Conservation (phyloP, 2,113 vertebrate species). For the Picathartes gymnocephalus region DNA sequence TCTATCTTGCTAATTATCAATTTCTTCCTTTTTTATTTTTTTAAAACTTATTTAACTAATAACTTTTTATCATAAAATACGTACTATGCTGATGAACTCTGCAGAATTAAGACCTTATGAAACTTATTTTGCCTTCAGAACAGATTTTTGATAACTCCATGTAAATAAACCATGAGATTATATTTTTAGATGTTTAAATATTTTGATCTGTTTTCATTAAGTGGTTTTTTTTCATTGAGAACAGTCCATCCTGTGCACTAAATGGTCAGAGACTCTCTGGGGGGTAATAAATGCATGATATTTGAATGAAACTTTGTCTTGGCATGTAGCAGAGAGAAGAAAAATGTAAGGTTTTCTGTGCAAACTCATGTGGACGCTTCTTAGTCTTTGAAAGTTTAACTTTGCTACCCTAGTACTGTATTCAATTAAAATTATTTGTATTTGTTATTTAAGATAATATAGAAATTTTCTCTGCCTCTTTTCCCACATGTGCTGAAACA, state of each 20-base stretch:
- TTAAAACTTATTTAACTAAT: background rate
- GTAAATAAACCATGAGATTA: background rate
- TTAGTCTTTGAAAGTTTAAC: background rate
- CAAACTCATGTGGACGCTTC: background rate
- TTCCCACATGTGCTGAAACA: background rate
- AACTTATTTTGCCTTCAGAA: background rate
- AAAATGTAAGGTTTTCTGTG: background rate
- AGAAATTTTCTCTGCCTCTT: background rate
- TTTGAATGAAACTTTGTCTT: conserved; percentile 14
- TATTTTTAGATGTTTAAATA: background rate
- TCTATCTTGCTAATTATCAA: background rate
- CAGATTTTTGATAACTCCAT: background rate
- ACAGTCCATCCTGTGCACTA: background rate
- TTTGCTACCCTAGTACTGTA: background rate
- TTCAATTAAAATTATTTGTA: background rate
- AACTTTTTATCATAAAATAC: background rate
- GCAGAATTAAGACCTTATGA: background rate
- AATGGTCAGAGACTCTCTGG: background rate
- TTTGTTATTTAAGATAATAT: background rate
- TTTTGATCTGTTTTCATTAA: background rate
- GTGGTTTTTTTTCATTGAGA: background rate
- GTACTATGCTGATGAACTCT: background rate
- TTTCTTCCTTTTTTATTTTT: background rate
- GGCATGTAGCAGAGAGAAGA: background rate
- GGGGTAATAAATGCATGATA: background rate